Percentiles rank a stretch among this genome's conserved stretches.
Conservation (phyloP, 2,888 invertebrate genomes). For the Timema podura region DNA sequence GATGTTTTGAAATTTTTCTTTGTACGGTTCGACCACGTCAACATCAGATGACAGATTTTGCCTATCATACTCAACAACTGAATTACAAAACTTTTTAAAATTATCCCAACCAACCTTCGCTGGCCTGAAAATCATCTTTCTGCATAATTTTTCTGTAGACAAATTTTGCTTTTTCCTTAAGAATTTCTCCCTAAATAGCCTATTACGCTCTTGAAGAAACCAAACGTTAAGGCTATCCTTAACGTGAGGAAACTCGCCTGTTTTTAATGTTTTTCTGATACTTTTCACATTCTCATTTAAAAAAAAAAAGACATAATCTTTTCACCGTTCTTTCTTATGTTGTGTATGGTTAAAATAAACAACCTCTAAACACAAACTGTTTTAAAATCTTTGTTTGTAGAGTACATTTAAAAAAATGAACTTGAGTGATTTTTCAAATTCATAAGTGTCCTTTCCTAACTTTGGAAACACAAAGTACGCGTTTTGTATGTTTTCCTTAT, state of each 20-base stretch:
- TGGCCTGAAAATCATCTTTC: slow-evolving; percentile 1
- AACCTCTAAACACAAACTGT: too few relatives aligned
- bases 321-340: background rate
- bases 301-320: background rate
- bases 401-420: too few relatives aligned
- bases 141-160: background rate
- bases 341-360: too few relatives aligned
- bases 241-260: slow-evolving; percentile 5
- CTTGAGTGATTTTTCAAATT: too few relatives aligned
- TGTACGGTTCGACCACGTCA: slow-evolving; percentile 18
- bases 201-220: background rate
- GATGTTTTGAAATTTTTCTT: slow-evolving; percentile 19
- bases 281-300: slow-evolving; percentile 11
- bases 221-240: slow-evolving; percentile 2
- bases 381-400: too few relatives aligned
- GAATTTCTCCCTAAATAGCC: slow-evolving; percentile 1
- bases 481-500: too few relatives aligned
- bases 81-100: background rate
- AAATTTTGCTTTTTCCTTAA: slow-evolving; percentile 12
- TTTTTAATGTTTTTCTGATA: slow-evolving; percentile 3
- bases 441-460: too few relatives aligned
- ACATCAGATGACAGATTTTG: slow-evolving; percentile 23
- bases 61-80: slow-evolving; percentile 16
- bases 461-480: too few relatives aligned
- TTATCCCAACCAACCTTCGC: background rate